Evolutionary conservation across 2,113 vertebrate species (phyloP), one percentile per base, ranked within the genome.

Genomic region (Oreochromis spilurus): DNA sequence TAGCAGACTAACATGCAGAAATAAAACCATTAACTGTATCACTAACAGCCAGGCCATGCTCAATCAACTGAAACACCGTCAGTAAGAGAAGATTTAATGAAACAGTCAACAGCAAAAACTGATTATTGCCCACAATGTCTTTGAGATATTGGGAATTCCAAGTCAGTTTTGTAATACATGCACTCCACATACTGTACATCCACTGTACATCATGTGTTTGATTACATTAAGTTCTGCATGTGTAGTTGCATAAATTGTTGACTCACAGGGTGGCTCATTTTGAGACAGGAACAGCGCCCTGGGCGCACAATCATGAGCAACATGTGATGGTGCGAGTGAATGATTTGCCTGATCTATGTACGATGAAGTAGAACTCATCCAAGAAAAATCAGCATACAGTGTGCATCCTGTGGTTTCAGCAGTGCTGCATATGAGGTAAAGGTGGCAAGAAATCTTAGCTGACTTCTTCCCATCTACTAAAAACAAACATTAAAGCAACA

Each of bases 261-360:
- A 72, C 79, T 89, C 85, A 86, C 67, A 82, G 45, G 36, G 40
- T 21, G 50, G 72, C 17, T 77, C 17, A 54, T 80, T 62, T 60
- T 9, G 16, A 77, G 67, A 54, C 24, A 29, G 54, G 13, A 79
- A 77, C 34, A 26, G 70, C 2, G 16, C 87, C 85, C 79, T 5
- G 62, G 82, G 83, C 29, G 19, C 31, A 24, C 19, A 77, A 72
- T 78, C 82, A 88, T 84, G 87, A 89, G 83, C 83, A 81, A 62
- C 87, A 89, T 81, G 89, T 93, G 92, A 89, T 5, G 85, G 45
- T 6, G 78, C 12, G 2, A 87, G 45, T 79, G 87, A 83, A 81
- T 50, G 82, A 85, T 83, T 65, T 38, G 81, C 85, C 62, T 29
- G 19, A 82, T 80, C 77, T 24, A 52, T 67, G 84, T 62, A 19